Evolutionary conservation across 2,888 invertebrate species (phyloP), one percentile per base, ranked within the genome.

Genomic region (Rhagonycha lutea): DNA sequence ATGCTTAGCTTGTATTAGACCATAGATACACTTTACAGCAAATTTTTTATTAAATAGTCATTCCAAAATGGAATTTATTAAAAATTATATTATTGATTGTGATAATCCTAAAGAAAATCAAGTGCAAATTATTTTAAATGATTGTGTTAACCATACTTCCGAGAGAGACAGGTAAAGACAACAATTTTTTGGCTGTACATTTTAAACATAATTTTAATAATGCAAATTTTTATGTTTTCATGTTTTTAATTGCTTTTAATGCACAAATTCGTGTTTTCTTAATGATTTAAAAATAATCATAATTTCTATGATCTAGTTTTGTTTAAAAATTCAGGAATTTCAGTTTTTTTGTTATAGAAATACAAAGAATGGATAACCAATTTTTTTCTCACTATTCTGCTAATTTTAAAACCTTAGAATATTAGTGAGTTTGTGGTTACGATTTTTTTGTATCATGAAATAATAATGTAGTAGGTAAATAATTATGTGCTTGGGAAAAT

Each of bases 81-180:
- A 75, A 63, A 62, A 72, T 72, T 72, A 61, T 65, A 18, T 65
- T 60, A 72, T 69, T 72, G 26, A 63, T 12, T 79, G 77, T 69
- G 67, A 73, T 23, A 74, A 78, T 69, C 78, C 76, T 32, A 81
- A 82, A 76, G 82, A 80, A 65, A 83, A 81, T 70, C 76, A 82
- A 62, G 84, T 85, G 70, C 84, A 85, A 80, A 83, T 84, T 74
- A 84, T 84, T 65, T 81, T 85, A 70, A 82, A 83, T 77, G 82
- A 84, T 63, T 82, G 82, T 76, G 83, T 82, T 26, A 81, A 81
- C n/a, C 47, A 47, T 47, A 67, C 80, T 77, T 70, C 82, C 80
- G 63, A 81, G 69, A 80, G 80, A 67, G 75, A 78, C 69, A 82
- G 82, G 83, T 83, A 81, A 24, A n/a, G 26, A 18, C 9, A 18